Base-by-base conservation (phyloP, 2,113 vertebrate genomes). In the Danionella cerebrum region DNA sequence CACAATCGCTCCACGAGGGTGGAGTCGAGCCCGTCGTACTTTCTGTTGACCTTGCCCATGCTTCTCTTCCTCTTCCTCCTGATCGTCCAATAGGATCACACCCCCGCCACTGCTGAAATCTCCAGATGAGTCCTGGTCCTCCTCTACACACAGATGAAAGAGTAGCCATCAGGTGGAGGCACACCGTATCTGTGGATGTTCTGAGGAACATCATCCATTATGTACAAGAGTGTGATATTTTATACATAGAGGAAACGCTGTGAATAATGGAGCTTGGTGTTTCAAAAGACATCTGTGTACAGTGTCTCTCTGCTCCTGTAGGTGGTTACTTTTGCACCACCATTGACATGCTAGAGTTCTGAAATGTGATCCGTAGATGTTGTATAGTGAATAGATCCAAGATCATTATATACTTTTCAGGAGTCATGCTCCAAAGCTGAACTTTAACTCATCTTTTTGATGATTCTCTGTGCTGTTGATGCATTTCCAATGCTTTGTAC, bases 101-200 rank as follows among this genome's bases (percentile, higher is more conserved):
- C 85, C 84, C 8, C 48, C 48, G 1, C 95, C 93, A 2, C 95
- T 98, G 82, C 94, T 94, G 16, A 95, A 96, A 75, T 97, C 95
- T 29, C 95, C 95, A 4, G 95, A 98, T 24, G 90, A 94, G 82
- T 98, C 94, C 81, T 94, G 92, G 48, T 97, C 94, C 78, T 96
- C 94, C 47, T 77, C 71, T 74, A 36, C 1, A 63, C 35, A 73
- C 48, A 67, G 27, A 75, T 13, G 60, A 29, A 67, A 13, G 69
- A 35, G 67, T 10, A 72, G 27, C 54, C 14, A 71, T 14, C 27
- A 3, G 16, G 5, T 19, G 11, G 29, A 39, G 22, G 38, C 50
- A 58, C n/a, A 35, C n/a, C n/a, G 22, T 27, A 59, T 52, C 16
- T 70, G 33, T 66, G 70, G n/a, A n/a, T 53, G 14, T 45, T 45